Conservation (phyloP, 2,797 vertebrate species). For the Calcarius lapponicus region DNA sequence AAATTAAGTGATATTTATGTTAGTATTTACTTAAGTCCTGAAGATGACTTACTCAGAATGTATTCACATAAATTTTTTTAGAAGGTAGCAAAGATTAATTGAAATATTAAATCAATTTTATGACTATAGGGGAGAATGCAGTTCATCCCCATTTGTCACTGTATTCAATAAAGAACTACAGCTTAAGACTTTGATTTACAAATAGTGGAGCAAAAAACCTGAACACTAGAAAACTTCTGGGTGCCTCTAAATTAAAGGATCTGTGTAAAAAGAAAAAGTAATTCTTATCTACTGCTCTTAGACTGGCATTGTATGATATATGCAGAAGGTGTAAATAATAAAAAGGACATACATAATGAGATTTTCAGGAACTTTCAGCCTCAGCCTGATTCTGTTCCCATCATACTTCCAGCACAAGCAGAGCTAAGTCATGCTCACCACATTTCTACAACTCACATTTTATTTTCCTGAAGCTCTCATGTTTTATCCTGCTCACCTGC, state of each 20-base stretch:
- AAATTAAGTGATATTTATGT: slow-evolving; percentile 63
- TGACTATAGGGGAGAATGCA: slow-evolving; percentile 27
- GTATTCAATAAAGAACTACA: slow-evolving; percentile 29
- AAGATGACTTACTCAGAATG: slow-evolving; percentile 60
- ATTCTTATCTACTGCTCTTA: slow-evolving; percentile 45
- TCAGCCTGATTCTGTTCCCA: not conserved
- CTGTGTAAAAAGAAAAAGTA: not conserved
- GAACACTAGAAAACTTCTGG: not conserved
- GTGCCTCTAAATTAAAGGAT: slow-evolving; percentile 44
- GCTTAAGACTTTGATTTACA: slow-evolving; percentile 66
- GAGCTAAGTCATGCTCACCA: not conserved
- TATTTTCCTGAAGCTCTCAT: not conserved
- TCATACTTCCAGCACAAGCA: not conserved
- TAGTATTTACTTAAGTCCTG: slow-evolving; percentile 56
- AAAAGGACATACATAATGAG: not conserved
- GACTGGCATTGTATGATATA: not conserved
- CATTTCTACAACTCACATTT: not conserved
- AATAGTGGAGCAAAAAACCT: slow-evolving; percentile 18
- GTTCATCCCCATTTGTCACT: slow-evolving; percentile 59
- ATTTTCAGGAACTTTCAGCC: not conserved
- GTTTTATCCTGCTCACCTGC: not conserved
- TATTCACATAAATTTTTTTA: slow-evolving; percentile 55
- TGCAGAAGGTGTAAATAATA: not conserved
- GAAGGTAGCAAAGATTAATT: slow-evolving; percentile 70
- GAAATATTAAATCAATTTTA: slow-evolving; percentile 74